Conservation (phyloP, 2,888 invertebrate genomes). For the Spilosoma lubricipeda region DNA sequence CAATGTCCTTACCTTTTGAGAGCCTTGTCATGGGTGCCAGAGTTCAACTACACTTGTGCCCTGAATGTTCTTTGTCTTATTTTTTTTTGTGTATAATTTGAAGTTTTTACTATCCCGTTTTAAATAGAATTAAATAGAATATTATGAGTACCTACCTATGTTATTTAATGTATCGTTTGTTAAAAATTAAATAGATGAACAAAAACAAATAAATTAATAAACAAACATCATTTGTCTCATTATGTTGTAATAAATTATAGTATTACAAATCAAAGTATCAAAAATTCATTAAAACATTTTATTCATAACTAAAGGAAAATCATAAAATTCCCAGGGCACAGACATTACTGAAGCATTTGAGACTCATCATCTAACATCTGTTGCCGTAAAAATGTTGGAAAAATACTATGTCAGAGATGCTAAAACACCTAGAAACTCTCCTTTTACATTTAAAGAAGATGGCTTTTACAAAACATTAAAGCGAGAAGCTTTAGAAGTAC, state of each 20-base stretch:
- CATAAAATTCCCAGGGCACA: conserved; percentile 78
- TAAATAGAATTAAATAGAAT: no score
- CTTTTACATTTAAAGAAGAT: conserved; percentile 90
- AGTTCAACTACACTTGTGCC: no score
- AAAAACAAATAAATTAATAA: no score
- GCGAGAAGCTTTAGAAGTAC: conserved; percentile 80
- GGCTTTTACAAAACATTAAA: conserved; percentile 92
- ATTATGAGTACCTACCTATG: no score
- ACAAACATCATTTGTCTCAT: no score
- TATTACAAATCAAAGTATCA: no score
- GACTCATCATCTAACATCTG: conserved; percentile 82
- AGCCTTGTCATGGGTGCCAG: no score
- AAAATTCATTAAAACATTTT: neutral
- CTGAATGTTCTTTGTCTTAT: no score
- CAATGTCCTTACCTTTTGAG: no score
- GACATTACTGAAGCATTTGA: conserved; percentile 89
- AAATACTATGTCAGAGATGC: conserved; percentile 90
- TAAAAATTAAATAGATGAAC: neutral
- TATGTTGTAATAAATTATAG: no score
- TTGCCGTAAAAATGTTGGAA: conserved; percentile 86
- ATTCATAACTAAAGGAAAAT: neutral
- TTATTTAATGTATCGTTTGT: neutral
- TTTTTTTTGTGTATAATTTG: no score
- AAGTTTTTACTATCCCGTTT: no score
- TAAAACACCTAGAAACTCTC: conserved; percentile 88